Percentiles rank a stretch among this genome's conserved stretches.
Evolutionary conservation across 1,140 invertebrate species (phyloP).

Genomic region (Contarinia nasturtii): DNA sequence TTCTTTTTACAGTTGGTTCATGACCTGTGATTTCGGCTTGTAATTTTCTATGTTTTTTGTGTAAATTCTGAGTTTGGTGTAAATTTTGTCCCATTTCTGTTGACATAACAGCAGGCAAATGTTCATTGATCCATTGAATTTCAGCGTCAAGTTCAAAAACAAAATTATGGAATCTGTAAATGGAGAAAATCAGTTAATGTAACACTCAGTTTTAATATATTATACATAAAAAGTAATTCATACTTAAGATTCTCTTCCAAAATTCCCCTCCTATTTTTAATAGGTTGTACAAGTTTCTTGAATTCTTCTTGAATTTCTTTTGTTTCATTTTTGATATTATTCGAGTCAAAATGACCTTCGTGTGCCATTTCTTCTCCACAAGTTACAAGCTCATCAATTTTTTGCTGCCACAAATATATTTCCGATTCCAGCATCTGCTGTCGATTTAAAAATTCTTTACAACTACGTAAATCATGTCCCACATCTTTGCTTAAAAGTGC

Average conservation of each 20-base stretch:
- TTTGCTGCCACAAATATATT: slow-evolving; percentile 53
- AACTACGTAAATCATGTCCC: slow-evolving; percentile 68
- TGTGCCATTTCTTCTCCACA: slow-evolving; percentile 76
- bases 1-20: slow-evolving; percentile 62
- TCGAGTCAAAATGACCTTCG: slow-evolving; percentile 84
- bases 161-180: slow-evolving; percentile 72
- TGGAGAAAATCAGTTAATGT: not conserved
- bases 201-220: not conserved
- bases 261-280: slow-evolving; percentile 43
- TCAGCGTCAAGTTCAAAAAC: slow-evolving; percentile 85
- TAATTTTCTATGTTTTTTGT: slow-evolving; percentile 87
- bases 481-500: slow-evolving; percentile 61
- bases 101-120: slow-evolving; percentile 59
- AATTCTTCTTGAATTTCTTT: slow-evolving; percentile 48
- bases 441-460: slow-evolving; percentile 72
- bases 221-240: slow-evolving; percentile 5
- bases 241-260: slow-evolving; percentile 64
- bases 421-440: slow-evolving; percentile 70
- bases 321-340: slow-evolving; percentile 62
- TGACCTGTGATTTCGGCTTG: slow-evolving; percentile 70
- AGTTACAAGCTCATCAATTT: slow-evolving; percentile 53
- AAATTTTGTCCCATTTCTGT: slow-evolving; percentile 60
- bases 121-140: slow-evolving; percentile 89
- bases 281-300: slow-evolving; percentile 39
- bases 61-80: slow-evolving; percentile 75